A percentile compares a stretch with the other conserved stretches of the same genome.
Evolutionary conservation across 2,888 invertebrate species (phyloP).

Genomic region (Tipula unca): DNA sequence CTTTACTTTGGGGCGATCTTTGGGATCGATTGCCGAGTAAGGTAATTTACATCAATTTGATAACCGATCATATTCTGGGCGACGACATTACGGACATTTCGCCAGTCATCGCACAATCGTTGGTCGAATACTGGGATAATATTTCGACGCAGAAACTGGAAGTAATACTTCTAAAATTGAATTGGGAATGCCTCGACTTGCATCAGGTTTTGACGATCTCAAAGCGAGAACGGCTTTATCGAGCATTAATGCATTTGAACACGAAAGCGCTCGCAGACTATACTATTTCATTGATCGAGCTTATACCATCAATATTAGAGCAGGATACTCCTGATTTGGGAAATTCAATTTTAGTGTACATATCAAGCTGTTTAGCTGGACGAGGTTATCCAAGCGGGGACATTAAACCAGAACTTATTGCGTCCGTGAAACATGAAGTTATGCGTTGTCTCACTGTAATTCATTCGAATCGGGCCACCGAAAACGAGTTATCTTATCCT

Average conservation of each 20-base stretch:
- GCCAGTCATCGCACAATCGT: slow-evolving; percentile 61
- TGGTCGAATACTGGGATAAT: slow-evolving; percentile 58
- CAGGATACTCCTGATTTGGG: slow-evolving; percentile 53
- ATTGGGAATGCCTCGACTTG: slow-evolving; percentile 66
- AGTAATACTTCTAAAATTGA: slow-evolving; percentile 60
- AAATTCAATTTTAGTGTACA: slow-evolving; percentile 75
- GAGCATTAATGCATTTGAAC: slow-evolving; percentile 56
- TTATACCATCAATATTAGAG: slow-evolving; percentile 47
- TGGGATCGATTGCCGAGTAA: slow-evolving; percentile 51
- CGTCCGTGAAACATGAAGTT: slow-evolving; percentile 64
- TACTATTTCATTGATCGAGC: slow-evolving; percentile 61
- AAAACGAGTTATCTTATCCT: slow-evolving; percentile 58
- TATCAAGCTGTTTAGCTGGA: slow-evolving; percentile 81
- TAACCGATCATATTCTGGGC: slow-evolving; percentile 61
- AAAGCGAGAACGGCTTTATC: slow-evolving; percentile 37
- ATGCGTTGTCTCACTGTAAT: slow-evolving; percentile 58
- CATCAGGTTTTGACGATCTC: slow-evolving; percentile 51
- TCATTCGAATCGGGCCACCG: slow-evolving; percentile 53
- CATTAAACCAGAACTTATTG: slow-evolving; percentile 52
- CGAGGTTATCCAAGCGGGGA: slow-evolving; percentile 72
- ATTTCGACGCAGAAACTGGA: slow-evolving; percentile 55
- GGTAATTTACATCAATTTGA: slow-evolving; percentile 54
- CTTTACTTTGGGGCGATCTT: slow-evolving; percentile 53
- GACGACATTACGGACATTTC: slow-evolving; percentile 54
- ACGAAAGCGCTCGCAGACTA: slow-evolving; percentile 70